Conservation (phyloP, 2,113 vertebrate genomes). For the Hyperoodon ampullatus region DNA sequence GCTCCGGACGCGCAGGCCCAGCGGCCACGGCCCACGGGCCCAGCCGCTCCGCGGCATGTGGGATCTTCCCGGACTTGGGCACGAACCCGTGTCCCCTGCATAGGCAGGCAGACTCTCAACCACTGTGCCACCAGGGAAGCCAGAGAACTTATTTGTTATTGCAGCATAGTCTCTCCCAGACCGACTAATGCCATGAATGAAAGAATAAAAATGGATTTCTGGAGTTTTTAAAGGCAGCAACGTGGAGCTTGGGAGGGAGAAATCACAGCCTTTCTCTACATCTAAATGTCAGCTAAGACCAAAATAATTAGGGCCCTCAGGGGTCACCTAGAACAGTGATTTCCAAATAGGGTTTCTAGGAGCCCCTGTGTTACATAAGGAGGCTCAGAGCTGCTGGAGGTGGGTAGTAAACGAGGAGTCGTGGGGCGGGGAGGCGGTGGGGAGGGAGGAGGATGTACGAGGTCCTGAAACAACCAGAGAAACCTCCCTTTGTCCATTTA, state of each 20-base stretch:
- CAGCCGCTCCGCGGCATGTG: no score
- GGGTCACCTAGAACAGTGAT: neutral
- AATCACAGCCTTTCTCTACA: neutral
- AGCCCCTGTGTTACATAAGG: no score
- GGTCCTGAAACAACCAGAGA: neutral
- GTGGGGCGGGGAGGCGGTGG: no score
- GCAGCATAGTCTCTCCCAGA: rapidly evolving
- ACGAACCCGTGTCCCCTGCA: no score
- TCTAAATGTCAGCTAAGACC: neutral
- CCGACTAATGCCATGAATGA: no score
- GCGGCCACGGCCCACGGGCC: no score
- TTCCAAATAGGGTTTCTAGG: neutral
- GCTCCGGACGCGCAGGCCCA: no score
- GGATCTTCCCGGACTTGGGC: no score
- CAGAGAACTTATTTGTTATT: neutral
- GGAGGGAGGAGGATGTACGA: neutral
- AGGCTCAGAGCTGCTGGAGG: rapidly evolving
- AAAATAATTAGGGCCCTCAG: neutral
- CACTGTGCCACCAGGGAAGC: no score
- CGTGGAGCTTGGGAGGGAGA: neutral
- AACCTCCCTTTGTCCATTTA: neutral
- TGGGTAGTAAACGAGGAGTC: neutral
- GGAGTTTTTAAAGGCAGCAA: no score
- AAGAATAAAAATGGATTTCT: rapidly evolving
- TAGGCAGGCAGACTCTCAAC: no score